phyloP scores from a whole-genome alignment of 1,140 invertebrate species.

The Diploscapter pachys region DNA sequence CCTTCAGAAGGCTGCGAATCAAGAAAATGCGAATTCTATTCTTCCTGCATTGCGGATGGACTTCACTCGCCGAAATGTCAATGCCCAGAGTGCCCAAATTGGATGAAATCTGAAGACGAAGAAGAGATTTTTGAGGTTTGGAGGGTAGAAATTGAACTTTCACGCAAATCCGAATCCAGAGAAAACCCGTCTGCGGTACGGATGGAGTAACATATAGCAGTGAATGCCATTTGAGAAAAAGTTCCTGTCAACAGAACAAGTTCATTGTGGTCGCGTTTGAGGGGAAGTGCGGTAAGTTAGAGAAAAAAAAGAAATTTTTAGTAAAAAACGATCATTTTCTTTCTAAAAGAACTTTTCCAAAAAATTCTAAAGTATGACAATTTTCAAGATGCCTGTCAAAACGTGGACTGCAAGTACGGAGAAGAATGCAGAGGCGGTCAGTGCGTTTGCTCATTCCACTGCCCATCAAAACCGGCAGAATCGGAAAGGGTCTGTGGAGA shows the following conservation, averaged over 20 bases:
- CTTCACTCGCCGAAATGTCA: slow-evolving; percentile 74
- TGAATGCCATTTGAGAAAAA: slow-evolving; percentile 74
- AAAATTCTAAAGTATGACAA: too few species aligned
- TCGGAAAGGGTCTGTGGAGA: slow-evolving; percentile 34
- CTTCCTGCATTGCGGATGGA: slow-evolving; percentile 74
- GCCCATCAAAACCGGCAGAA: slow-evolving; percentile 60
- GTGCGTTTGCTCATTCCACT: slow-evolving; percentile 78
- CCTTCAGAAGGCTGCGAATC: slow-evolving; percentile 79
- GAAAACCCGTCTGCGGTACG: slow-evolving; percentile 71
- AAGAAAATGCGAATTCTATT: slow-evolving; percentile 79
- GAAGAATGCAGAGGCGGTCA: slow-evolving; percentile 76
- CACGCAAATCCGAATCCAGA: slow-evolving; percentile 47
- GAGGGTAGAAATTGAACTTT: neutral
- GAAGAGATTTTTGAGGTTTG: too few species aligned
- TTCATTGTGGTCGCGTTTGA: slow-evolving; percentile 76
- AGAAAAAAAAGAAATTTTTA: too few species aligned
- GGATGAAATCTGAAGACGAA: too few species aligned
- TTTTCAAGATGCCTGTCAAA: slow-evolving; percentile 72
- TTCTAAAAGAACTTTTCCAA: too few species aligned
- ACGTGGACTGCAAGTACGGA: slow-evolving; percentile 75
- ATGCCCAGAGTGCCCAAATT: slow-evolving; percentile 65
- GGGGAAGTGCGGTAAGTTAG: slow-evolving; percentile 77
- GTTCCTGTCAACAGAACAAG: slow-evolving; percentile 75
- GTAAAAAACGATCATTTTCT: neutral
- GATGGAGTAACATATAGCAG: slow-evolving; percentile 75